Conservation (phyloP, 2,113 vertebrate species). For the Eretmochelys imbricata region DNA sequence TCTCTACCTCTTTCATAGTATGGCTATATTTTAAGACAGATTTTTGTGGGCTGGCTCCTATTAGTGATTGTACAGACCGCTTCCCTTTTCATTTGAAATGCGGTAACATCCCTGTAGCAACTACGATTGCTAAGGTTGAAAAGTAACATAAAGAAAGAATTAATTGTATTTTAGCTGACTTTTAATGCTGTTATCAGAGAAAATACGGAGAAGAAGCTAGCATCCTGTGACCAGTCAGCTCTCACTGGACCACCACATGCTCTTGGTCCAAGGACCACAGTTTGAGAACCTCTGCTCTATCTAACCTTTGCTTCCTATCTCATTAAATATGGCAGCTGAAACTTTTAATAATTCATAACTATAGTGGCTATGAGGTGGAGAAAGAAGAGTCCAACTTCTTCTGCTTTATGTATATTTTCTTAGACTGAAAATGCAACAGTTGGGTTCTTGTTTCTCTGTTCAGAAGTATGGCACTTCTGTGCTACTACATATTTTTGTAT, state of each 20-base stretch:
- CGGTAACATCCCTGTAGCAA: background rate
- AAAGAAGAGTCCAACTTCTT: background rate
- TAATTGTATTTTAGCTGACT: background rate
- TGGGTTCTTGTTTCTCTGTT: background rate
- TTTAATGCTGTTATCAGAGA: background rate
- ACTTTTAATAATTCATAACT: background rate
- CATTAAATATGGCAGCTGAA: background rate
- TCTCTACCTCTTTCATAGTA: background rate
- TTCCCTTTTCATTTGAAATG: background rate
- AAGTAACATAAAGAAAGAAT: rapidly evolving
- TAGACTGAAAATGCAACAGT: rapidly evolving
- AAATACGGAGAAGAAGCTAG: background rate
- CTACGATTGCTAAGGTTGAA: background rate
- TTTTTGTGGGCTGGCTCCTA: background rate
- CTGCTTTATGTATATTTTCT: background rate
- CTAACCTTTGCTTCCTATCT: background rate
- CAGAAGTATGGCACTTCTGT: background rate
- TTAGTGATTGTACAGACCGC: background rate
- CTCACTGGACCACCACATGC: background rate
- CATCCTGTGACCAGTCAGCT: background rate
- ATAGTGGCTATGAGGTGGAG: background rate
- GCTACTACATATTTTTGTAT: background rate
- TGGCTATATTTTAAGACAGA: background rate
- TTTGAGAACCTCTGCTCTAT: background rate
- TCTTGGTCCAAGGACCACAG: background rate